A percentile compares a stretch with the other conserved stretches of the same genome.
Evolutionary conservation across 2,888 invertebrate species (phyloP).

Genomic region (Euphydryas editha): DNA sequence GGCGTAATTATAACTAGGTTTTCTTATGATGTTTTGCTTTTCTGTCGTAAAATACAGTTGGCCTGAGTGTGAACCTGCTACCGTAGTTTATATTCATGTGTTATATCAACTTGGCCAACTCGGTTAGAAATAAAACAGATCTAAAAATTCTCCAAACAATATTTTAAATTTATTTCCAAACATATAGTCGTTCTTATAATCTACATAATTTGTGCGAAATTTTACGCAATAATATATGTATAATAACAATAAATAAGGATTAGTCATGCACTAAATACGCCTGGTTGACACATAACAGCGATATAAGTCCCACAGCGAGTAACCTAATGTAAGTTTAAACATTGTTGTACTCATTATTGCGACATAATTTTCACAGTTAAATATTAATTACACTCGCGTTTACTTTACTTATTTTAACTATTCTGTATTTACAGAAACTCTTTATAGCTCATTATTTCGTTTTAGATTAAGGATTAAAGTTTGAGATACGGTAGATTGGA

Average conservation of each 20-base stretch:
- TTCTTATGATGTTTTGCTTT: no score
- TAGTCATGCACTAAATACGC: conserved; percentile 31
- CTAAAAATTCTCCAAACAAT: not conserved
- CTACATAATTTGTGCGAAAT: conserved; percentile 1
- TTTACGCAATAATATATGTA: conserved; percentile 9
- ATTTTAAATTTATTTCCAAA: conserved; percentile 1
- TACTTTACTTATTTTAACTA: conserved; percentile 12
- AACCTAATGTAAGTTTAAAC: conserved; percentile 34
- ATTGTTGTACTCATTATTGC: conserved; percentile 28
- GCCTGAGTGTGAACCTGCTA: no score
- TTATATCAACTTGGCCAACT: not conserved
- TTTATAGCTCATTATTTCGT: not conserved
- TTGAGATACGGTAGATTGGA: no score
- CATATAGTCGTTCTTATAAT: not conserved
- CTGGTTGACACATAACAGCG: conserved; percentile 35
- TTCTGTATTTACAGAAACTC: not conserved
- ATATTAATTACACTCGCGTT: conserved; percentile 6
- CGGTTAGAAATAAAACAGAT: not conserved
- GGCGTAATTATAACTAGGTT: no score
- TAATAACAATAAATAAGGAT: conserved; percentile 31
- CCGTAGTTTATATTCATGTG: not conserved
- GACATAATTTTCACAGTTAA: conserved; percentile 18
- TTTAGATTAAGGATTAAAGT: not conserved
- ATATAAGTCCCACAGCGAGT: conserved; percentile 37
- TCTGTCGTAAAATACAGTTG: no score